phyloP scores from a whole-genome alignment of 1,140 invertebrate genomes.

The Formica selysi region DNA sequence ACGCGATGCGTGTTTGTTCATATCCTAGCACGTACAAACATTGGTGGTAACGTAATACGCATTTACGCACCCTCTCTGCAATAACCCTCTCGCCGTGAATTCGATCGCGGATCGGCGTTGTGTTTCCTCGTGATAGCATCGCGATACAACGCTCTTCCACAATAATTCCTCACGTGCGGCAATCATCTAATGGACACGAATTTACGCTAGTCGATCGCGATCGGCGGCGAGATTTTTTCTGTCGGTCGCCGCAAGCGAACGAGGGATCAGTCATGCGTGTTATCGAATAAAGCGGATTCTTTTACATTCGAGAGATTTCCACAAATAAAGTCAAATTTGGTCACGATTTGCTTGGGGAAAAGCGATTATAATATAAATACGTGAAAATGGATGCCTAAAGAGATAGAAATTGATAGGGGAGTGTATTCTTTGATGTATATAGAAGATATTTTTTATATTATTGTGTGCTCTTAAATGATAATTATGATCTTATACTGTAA shows the following conservation, averaged over 20 bases:
- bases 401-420: background rate
- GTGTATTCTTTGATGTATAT: background rate
- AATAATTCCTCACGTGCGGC: conserved; percentile 71
- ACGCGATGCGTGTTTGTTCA: conserved; percentile 57
- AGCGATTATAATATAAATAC: conserved; percentile 30
- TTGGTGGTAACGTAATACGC: conserved; percentile 56
- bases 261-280: conserved; percentile 60
- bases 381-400: background rate
- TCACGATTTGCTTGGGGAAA: conserved; percentile 26
- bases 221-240: conserved; percentile 65
- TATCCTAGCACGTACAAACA: conserved; percentile 66
- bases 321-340: conserved; percentile 46
- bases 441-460: background rate
- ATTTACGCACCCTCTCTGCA: conserved; percentile 53
- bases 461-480: background rate
- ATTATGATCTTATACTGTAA: background rate
- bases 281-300: conserved; percentile 73
- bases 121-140: conserved; percentile 31
- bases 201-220: conserved; percentile 49
- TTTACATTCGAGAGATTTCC: conserved; percentile 63
- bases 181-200: conserved; percentile 70
- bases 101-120: conserved; percentile 46
- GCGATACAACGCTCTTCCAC: conserved; percentile 40
- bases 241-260: conserved; percentile 33
- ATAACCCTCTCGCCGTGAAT: conserved; percentile 36